These are phyloP conservation scores for Rhizomys pruinosus DNA, from an alignment of 2,113 vertebrate genomes.

Conservation along the genomic window DNA sequence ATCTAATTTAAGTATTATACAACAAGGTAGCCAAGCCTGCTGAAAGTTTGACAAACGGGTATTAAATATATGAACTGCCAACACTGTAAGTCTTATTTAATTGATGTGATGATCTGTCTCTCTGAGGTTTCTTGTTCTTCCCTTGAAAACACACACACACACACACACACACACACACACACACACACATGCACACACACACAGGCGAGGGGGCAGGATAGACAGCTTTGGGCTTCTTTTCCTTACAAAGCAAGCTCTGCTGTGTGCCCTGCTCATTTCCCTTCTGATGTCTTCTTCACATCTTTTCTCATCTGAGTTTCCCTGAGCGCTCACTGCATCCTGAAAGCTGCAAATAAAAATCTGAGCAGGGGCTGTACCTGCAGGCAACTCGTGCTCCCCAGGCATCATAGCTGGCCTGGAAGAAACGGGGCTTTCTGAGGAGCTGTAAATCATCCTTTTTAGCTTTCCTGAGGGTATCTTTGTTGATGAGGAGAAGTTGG, in stretches of 20 bases:
- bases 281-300: not conserved
- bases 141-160: not conserved
- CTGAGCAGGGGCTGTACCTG: not conserved
- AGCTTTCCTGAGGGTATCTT: not conserved
- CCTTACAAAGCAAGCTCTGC: not conserved
- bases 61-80: not conserved
- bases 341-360: not conserved
- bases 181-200: not conserved
- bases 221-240: not conserved
- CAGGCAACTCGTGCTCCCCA: not conserved
- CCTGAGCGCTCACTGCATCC: not conserved
- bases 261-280: not conserved
- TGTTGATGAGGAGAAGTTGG: not conserved
- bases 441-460: not conserved
- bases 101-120: not conserved
- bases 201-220: not conserved
- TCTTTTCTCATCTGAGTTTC: not conserved
- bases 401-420: not conserved
- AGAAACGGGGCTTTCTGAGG: not conserved
- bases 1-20: not conserved
- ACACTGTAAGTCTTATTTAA: not conserved
- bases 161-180: not conserved
- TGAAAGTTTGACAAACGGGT: not conserved
- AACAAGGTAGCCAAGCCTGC: not conserved
- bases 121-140: not conserved